Conservation (phyloP, 2,888 invertebrate genomes). For the Ectemnius continuus region DNA sequence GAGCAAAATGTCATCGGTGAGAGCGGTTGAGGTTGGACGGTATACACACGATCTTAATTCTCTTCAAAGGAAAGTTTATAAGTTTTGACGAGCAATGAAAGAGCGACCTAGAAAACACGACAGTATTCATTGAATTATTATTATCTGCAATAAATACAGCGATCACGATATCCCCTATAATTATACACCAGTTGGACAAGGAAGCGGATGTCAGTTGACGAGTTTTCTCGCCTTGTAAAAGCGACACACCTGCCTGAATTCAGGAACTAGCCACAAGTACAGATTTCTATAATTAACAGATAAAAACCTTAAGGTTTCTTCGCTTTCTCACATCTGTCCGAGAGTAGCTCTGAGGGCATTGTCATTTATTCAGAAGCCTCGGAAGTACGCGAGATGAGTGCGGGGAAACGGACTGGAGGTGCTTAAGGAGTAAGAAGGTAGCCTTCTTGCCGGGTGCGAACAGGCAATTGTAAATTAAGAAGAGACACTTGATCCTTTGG, state of each 20-base stretch:
- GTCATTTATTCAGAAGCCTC: conserved; percentile 41
- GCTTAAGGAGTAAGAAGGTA: conserved; percentile 30
- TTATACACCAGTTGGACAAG: conserved; percentile 21
- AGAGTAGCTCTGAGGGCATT: background rate
- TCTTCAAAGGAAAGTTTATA: conserved; percentile 5
- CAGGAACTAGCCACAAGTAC: conserved; percentile 9
- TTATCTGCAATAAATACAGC: conserved; percentile 24
- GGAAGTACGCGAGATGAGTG: conserved; percentile 7
- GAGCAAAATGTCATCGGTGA: no score
- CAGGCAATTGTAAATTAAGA: conserved; percentile 53
- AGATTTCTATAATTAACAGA: conserved; percentile 22
- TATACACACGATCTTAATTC: background rate
- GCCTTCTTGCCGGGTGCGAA: conserved; percentile 11
- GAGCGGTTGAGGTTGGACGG: no score
- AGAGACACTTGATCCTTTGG: conserved; percentile 41
- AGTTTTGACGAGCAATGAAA: background rate
- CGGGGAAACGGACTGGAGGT: conserved; percentile 8
- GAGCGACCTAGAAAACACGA: conserved; percentile 7
- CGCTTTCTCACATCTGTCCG: background rate
- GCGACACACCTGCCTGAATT: background rate
- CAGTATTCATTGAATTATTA: conserved; percentile 31
- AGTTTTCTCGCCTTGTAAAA: conserved; percentile 28
- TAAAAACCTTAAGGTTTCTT: background rate
- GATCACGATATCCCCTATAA: conserved; percentile 11
- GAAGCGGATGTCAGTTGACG: conserved; percentile 30